Base-by-base conservation (phyloP, 2,888 invertebrate species). In the Rhagonycha lutea region DNA sequence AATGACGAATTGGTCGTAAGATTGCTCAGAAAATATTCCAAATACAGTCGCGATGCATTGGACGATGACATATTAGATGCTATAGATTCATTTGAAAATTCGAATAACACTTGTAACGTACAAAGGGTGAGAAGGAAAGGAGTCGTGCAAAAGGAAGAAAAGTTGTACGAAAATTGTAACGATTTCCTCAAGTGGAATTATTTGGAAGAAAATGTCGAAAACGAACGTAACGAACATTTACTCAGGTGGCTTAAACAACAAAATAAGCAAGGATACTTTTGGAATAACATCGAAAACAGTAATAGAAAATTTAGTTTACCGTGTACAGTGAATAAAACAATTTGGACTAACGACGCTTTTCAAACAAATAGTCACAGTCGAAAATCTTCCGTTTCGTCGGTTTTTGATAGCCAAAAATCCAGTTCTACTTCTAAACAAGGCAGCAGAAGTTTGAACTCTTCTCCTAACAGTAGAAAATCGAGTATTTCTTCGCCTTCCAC, bases 241-340 rank as follows among this genome's bases (percentile, higher is more conserved):
- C 80, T 88, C 14, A 82, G 88, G 29, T 88, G 88, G 88, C 80
- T 88, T 68, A 87, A 87, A 74, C 86, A 87, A 74, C 88, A 88
- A 76, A 87, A 87, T 75, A 81, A 81, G 14, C 83, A 84, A 26
- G 81, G 79, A 67, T 11, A 68, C 60, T 60, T 63, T 24, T 73
- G 69, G 68, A 65, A 73, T 32, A 11, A 68, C 9, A 47, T 32
- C 14, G 77, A 79, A 12, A 61, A 14, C 14, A 68, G 11, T 26
- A 73, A 68, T 28, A 70, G 78, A 69, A 78, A 75, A 63, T 65
- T 73, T 12, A 78, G 78, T 73, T 73, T 75, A 24, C 74, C 73
- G 4, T 73, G 74, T 69, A 74, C 74, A 4, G 72, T 69, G 62
- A 67, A 65, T 14, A 71, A 61, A 24, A 47, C 72, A 18, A 68